phyloP scores from a whole-genome alignment of 2,888 invertebrate genomes.

The Andrena camellia region DNA sequence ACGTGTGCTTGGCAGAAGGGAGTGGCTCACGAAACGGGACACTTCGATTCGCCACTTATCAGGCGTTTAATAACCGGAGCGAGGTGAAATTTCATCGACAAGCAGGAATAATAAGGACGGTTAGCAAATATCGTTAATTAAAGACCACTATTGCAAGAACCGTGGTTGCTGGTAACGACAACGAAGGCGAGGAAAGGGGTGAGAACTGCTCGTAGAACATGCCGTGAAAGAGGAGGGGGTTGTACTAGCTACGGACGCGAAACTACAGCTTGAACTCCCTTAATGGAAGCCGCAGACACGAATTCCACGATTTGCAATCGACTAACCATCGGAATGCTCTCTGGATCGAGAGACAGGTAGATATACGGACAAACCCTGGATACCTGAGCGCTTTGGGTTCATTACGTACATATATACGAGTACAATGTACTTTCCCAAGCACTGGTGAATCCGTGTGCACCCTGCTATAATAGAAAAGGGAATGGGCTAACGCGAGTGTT shows the following conservation, averaged over 20 bases:
- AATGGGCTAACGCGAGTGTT: neutral
- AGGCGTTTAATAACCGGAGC: conserved; percentile 15
- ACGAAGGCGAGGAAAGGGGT: conserved; percentile 27
- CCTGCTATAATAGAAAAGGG: neutral
- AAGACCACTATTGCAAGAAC: conserved; percentile 17
- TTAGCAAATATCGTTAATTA: conserved; percentile 37
- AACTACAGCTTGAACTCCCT: conserved; percentile 52
- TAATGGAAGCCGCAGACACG: conserved; percentile 63
- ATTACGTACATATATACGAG: conserved; percentile 26
- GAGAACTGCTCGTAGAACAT: conserved; percentile 22
- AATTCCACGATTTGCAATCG: conserved; percentile 64
- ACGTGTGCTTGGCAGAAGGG: neutral
- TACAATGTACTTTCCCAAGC: conserved; percentile 11
- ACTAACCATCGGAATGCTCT: conserved; percentile 60
- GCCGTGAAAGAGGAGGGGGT: conserved; percentile 19
- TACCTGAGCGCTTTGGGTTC: conserved; percentile 38
- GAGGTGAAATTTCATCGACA: neutral
- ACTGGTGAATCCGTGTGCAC: neutral
- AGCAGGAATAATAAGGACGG: conserved; percentile 18
- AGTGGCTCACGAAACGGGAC: neutral
- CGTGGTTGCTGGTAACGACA: conserved; percentile 24
- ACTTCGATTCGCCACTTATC: conserved; percentile 9
- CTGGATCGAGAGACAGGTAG: conserved; percentile 60
- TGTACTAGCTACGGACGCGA: conserved; percentile 16
- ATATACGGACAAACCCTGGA: conserved; percentile 32